Evolutionary conservation across 2,113 vertebrate genomes (phyloP).

Genomic region (Saccopteryx bilineata): DNA sequence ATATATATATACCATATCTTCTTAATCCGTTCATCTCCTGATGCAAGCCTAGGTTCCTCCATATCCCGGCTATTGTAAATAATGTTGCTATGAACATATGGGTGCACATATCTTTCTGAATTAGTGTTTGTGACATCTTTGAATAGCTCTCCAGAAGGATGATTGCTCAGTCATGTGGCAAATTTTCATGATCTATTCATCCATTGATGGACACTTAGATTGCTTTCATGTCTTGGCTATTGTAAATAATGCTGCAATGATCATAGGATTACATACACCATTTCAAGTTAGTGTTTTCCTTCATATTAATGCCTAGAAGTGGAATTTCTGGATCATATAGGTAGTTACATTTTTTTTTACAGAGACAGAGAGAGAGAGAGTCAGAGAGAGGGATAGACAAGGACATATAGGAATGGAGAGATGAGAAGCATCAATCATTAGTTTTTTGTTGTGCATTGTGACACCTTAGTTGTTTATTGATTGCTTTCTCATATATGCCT

Average conservation of each 20-base stretch:
- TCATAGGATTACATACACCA: background rate
- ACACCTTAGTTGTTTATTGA: too few species aligned
- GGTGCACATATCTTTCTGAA: background rate
- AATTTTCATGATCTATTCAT: background rate
- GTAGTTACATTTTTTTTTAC: background rate
- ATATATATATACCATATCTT: background rate
- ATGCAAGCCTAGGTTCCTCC: background rate
- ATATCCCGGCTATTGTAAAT: background rate
- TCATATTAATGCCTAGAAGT: background rate
- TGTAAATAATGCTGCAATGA: background rate
- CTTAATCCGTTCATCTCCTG: background rate
- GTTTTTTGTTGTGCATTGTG: too few species aligned
- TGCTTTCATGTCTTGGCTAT: background rate
- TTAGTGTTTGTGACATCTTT: background rate
- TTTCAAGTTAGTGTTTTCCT: background rate
- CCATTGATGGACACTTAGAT: background rate
- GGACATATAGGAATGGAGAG: too few species aligned
- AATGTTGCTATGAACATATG: background rate
- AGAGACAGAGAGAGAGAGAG: too few species aligned
- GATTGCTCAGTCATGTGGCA: background rate
- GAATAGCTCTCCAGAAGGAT: background rate
- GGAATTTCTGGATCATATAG: background rate
- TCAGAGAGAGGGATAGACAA: too few species aligned
- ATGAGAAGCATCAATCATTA: too few species aligned
- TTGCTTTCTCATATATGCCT: too few species aligned